Percentiles rank a stretch among this genome's conserved stretches.
Evolutionary conservation across 2,797 vertebrate genomes (phyloP).

Genomic region (Stomatorhinus walkeri): DNA sequence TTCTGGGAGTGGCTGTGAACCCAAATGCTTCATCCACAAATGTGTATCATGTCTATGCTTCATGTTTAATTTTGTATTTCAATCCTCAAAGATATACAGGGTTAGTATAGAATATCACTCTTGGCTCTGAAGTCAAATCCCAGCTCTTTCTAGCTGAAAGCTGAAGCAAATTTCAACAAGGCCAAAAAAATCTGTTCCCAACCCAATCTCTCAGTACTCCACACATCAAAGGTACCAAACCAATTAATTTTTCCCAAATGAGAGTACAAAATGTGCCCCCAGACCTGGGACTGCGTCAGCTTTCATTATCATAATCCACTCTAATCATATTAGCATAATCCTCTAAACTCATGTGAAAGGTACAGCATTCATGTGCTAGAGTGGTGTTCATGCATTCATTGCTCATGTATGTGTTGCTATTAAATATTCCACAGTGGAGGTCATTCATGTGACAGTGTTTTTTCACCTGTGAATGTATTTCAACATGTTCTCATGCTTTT

Average conservation of each 20-base stretch:
- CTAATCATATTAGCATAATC: constrained; percentile 63
- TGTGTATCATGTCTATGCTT: neutral
- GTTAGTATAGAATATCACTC: neutral
- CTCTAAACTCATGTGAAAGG: constrained; percentile 35
- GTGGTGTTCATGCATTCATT: constrained; percentile 24
- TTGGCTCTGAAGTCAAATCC: constrained; percentile 17
- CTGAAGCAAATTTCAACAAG: constrained; percentile 38
- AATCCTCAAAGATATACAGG: neutral
- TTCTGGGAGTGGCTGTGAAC: neutral
- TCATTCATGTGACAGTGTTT: constrained; percentile 1
- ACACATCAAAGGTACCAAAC: constrained; percentile 62
- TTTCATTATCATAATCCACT: constrained; percentile 65
- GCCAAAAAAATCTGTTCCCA: constrained; percentile 42
- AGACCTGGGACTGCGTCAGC: constrained; percentile 46
- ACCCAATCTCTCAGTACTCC: constrained; percentile 37
- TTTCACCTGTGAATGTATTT: neutral
- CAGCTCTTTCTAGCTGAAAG: constrained; percentile 32
- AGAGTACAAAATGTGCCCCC: constrained; percentile 50
- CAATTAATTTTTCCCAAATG: constrained; percentile 61
- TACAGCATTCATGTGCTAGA: constrained; percentile 18
- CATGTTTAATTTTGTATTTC: constrained; percentile 26
- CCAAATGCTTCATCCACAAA: constrained; percentile 1
- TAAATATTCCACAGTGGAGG: neutral
- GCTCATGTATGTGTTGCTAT: constrained; percentile 24
- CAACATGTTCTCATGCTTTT: neutral